phyloP scores from a whole-genome alignment of 35 echinoderm and acorn worm species.

The Ophiothrix spiculata region DNA sequence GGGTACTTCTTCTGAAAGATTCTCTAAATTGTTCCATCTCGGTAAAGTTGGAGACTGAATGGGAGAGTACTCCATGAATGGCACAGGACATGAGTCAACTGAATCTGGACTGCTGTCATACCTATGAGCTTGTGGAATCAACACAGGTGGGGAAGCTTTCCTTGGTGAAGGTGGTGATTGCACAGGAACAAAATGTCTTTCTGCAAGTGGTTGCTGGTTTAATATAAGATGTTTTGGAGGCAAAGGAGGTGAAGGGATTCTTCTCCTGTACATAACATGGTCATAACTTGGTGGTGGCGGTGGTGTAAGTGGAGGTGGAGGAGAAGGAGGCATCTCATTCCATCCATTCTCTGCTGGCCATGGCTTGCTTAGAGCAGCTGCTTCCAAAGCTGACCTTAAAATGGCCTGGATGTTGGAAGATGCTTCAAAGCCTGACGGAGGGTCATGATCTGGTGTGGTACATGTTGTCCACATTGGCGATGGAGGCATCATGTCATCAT shows the following conservation, averaged over 20 bases:
- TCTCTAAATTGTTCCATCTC: neutral
- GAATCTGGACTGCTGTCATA: slow-evolving; percentile 2
- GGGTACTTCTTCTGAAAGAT: neutral
- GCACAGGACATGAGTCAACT: neutral
- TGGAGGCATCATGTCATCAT: neutral
- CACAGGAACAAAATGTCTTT: neutral
- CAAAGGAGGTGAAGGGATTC: neutral
- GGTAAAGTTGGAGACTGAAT: neutral
- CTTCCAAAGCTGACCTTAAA: neutral
- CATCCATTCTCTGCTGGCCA: neutral
- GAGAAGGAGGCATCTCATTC: neutral
- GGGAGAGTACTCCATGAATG: neutral
- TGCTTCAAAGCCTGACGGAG: neutral
- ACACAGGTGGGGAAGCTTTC: neutral
- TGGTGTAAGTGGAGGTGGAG: neutral
- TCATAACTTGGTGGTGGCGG: neutral
- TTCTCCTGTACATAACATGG: neutral
- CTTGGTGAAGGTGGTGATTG: neutral
- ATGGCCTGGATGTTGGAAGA: slow-evolving; percentile 1
- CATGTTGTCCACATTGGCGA: neutral
- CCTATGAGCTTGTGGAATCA: neutral
- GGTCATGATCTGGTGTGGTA: slow-evolving; percentile 3
- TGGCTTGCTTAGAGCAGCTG: neutral
- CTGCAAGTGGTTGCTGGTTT: neutral
- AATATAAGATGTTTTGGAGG: neutral